Evolutionary conservation across 2,888 invertebrate species (phyloP), one percentile per base, ranked within the genome.

Genomic region (Crepidodera aurea): DNA sequence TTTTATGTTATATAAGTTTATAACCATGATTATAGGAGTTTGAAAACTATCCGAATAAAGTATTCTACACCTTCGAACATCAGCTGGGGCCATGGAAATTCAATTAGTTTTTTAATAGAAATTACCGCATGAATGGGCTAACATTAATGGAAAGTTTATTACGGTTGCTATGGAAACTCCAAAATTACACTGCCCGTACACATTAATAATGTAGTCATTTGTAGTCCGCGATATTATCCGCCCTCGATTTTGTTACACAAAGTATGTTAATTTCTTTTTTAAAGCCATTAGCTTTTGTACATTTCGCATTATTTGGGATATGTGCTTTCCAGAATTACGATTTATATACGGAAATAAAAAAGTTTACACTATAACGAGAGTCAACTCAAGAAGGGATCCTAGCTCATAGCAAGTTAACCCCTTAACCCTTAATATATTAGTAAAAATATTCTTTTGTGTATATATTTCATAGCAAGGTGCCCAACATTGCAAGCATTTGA

Each of bases 141-240:
- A 37, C 51, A 51, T 51, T 51, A 51, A 51, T 37, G 51, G 51
- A 51, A 51, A 51, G 51, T 51, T 51, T 51, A 51, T 51, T 51
- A 37, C 37, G 37, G 37, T 51, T 51, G 19, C 51, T 34, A 37
- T 37, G 51, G 51, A 51, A 32, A 34, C 15, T 13, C 37, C 37
- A 51, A 37, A 51, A 51, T 51, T 51, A 51, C 37, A 34, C 16
- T 22, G 37, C 34, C 48, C 48, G 48, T 15, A 48, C 6, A 29
- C 48, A 48, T 48, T 48, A 48, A 48, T 48, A 48, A 48, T 48
- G 48, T 48, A 48, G 51, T 22, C 51, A 19, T 51, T 51, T 32
- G 51, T 22, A 19, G 18, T 1, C 18, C 19, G 18, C 6, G 22
- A 51, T 34, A 37, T 51, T 19, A 32, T 51, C 16, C 51, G 32